phyloP scores from a whole-genome alignment of 2,888 invertebrate species.

The Polymixis lichenea region DNA sequence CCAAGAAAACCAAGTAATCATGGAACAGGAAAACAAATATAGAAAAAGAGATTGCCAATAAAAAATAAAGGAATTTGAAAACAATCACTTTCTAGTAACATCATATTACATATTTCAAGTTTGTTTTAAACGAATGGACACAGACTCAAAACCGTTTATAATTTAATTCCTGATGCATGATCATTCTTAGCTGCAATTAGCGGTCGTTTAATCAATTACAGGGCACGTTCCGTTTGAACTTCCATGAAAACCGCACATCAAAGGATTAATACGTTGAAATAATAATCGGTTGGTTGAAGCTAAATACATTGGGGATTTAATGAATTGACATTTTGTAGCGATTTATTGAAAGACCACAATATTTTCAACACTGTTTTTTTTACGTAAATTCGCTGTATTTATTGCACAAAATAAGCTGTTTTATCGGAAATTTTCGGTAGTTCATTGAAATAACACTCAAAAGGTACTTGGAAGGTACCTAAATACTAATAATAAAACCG shows the following conservation, averaged over 20 bases:
- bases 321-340: conserved; percentile 10
- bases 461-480: background rate
- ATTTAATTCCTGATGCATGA: conserved; percentile 41
- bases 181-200: conserved; percentile 59
- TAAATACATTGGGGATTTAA: conserved; percentile 25
- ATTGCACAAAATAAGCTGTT: conserved; percentile 4
- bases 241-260: conserved; percentile 57
- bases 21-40: background rate
- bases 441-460: conserved; percentile 2
- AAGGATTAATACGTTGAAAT: conserved; percentile 57
- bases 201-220: conserved; percentile 70
- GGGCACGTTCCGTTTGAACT: conserved; percentile 61
- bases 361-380: conserved; percentile 29
- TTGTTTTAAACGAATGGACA: conserved; percentile 49
- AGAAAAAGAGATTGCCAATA: background rate
- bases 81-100: background rate
- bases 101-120: background rate
- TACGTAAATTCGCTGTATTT: background rate
- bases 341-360: conserved; percentile 7
- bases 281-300: conserved; percentile 39
- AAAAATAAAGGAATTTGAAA: background rate
- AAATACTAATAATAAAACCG: too few relatives aligned
- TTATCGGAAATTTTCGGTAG: background rate
- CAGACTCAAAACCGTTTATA: conserved; percentile 22
- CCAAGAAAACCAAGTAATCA: background rate